phyloP scores from a whole-genome alignment of 2,888 invertebrate species.

The Apamea sordens region DNA sequence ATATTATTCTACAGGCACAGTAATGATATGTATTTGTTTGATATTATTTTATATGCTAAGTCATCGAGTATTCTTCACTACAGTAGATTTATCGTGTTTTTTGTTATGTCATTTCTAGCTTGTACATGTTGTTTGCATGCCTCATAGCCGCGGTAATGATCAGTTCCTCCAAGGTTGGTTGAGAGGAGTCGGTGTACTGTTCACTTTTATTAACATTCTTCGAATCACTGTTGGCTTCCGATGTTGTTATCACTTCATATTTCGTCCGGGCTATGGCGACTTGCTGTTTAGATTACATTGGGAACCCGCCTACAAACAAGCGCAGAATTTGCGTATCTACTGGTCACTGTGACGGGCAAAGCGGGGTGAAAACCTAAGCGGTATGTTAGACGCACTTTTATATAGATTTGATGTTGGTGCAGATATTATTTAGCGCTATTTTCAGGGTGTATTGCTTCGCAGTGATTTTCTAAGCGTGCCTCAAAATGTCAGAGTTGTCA shows the following conservation, averaged over 20 bases:
- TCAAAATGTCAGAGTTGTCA: conserved; percentile 83
- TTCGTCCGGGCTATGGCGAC: conserved; percentile 80
- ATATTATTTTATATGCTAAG: conserved; percentile 77
- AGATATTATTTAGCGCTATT: conserved; percentile 74
- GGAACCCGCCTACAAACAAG: conserved; percentile 71
- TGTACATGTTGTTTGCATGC: conserved; percentile 54
- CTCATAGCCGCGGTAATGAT: conserved; percentile 55
- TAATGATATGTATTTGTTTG: conserved; percentile 88
- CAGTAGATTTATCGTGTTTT: conserved; percentile 66
- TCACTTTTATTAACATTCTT: conserved; percentile 69
- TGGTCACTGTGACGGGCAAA: conserved; percentile 47
- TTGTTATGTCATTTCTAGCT: conserved; percentile 64
- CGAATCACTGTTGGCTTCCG: conserved; percentile 66
- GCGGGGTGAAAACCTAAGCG: conserved; percentile 35
- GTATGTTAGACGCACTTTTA: conserved; percentile 48
- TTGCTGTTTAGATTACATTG: conserved; percentile 72
- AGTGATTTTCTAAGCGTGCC: conserved; percentile 83
- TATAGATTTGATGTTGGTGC: conserved; percentile 47
- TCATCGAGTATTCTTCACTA: conserved; percentile 68
- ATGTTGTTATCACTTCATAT: conserved; percentile 72
- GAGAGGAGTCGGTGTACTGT: conserved; percentile 51
- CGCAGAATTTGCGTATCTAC: conserved; percentile 52
- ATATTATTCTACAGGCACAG: conserved; percentile 86
- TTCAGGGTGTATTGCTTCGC: conserved; percentile 78
- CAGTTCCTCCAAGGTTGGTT: conserved; percentile 58